Evolutionary conservation across 2,113 vertebrate genomes (phyloP).

Genomic region (Micronycteris hirsuta): DNA sequence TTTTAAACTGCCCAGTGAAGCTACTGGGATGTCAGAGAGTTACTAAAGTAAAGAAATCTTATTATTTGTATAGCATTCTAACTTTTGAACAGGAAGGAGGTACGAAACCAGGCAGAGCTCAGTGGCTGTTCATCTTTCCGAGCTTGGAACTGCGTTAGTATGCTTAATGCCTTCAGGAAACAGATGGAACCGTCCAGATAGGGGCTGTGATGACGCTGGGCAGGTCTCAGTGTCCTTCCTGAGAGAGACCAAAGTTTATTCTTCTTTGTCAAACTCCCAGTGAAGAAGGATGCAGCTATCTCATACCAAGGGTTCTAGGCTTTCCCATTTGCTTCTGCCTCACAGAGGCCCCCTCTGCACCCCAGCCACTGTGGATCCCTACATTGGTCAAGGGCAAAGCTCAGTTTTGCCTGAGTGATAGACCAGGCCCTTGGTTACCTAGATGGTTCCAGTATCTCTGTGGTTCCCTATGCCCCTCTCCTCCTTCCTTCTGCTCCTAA

Average conservation of each 20-base stretch:
- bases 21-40: background rate
- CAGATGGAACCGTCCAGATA: background rate
- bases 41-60: background rate
- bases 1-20: background rate
- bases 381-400: background rate
- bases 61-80: background rate
- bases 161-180: background rate
- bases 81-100: background rate
- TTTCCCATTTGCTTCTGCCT: background rate
- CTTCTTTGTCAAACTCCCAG: background rate
- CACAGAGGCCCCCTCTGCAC: background rate
- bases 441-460: background rate
- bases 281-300: background rate
- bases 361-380: background rate
- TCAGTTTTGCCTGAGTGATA: background rate
- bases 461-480: background rate
- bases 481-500: background rate
- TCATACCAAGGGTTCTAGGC: background rate
- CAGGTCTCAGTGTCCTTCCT: background rate
- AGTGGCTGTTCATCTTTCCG: background rate
- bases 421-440: background rate
- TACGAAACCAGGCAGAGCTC: background rate
- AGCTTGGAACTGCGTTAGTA: background rate
- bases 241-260: background rate
- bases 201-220: background rate